phyloP scores from a whole-genome alignment of 2,888 invertebrate species.

The Fabriciana adippe region DNA sequence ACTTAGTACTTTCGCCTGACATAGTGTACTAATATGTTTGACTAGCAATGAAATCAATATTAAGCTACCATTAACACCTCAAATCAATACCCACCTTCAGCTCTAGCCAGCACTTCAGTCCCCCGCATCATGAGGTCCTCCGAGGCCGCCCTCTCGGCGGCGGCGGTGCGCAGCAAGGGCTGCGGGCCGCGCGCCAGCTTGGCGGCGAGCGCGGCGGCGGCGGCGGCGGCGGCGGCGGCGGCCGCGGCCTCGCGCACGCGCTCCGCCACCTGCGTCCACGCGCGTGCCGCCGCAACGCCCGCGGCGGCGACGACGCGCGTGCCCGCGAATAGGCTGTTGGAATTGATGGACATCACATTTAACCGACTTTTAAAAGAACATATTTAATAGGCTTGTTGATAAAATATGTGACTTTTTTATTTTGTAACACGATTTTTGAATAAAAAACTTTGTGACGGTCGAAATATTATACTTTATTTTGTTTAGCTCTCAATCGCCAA shows the following conservation, averaged over 20 bases:
- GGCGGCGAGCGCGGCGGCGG: conserved; percentile 60
- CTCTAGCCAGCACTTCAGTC: conserved; percentile 61
- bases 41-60: too few relatives aligned
- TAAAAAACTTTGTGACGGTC: too few relatives aligned
- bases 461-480: too few relatives aligned
- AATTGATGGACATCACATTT: background rate
- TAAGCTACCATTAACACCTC: background rate
- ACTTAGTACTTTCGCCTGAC: too few relatives aligned
- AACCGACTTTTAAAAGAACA: background rate
- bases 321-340: conserved; percentile 83
- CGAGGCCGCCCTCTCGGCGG: conserved; percentile 78
- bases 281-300: conserved; percentile 85
- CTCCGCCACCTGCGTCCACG: conserved; percentile 84
- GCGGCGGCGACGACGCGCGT: conserved; percentile 88
- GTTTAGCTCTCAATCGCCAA: too few relatives aligned
- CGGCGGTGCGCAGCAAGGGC: conserved; percentile 57
- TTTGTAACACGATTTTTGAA: too few relatives aligned
- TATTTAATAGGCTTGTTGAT: too few relatives aligned
- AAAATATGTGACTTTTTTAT: too few relatives aligned
- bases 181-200: conserved; percentile 70
- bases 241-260: conserved; percentile 66
- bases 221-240: conserved; percentile 63
- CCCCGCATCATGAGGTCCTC: conserved; percentile 79
- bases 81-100: conserved; percentile 56
- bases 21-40: too few relatives aligned